Percentiles rank a stretch among this genome's conserved stretches.
Conservation (phyloP, 2,113 vertebrate genomes). For the Tenrec ecaudatus region DNA sequence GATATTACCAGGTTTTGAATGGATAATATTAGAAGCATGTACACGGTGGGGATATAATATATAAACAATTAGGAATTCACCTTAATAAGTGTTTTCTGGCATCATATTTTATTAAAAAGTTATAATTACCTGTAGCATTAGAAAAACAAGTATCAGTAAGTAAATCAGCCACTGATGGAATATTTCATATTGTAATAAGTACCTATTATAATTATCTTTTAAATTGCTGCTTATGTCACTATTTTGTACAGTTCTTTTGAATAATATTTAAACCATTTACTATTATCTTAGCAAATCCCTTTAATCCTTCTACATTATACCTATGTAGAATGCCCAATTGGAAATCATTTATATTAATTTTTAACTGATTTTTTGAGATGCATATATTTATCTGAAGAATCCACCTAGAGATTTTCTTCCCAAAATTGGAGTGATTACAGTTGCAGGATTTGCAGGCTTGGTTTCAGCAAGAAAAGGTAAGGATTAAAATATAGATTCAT, state of each 20-base stretch:
- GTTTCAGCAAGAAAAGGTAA: conserved; percentile 92
- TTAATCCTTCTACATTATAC: conserved; percentile 13
- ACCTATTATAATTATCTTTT: conserved; percentile 26
- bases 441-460: conserved; percentile 92
- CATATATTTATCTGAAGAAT: conserved; percentile 92
- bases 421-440: conserved; percentile 89
- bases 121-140: conserved; percentile 35
- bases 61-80: conserved; percentile 17
- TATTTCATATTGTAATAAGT: conserved; percentile 54
- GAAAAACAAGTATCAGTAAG: conserved; percentile 29
- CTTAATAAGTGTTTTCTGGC: conserved; percentile 4
- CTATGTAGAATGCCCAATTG: neutral
- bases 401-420: conserved; percentile 93
- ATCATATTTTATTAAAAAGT: conserved; percentile 49
- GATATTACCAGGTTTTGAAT: conserved; percentile 22
- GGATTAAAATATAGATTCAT: neutral
- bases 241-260: conserved; percentile 47
- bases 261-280: conserved; percentile 3
- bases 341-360: conserved; percentile 56
- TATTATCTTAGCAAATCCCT: conserved; percentile 30
- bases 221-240: neutral
- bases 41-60: neutral
- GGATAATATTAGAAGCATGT: conserved; percentile 33
- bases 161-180: conserved; percentile 46
- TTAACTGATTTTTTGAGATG: conserved; percentile 85